Percentiles rank a stretch among this genome's conserved stretches.
Conservation (phyloP, 2,113 vertebrate genomes). For the Pseudopodoces humilis region DNA sequence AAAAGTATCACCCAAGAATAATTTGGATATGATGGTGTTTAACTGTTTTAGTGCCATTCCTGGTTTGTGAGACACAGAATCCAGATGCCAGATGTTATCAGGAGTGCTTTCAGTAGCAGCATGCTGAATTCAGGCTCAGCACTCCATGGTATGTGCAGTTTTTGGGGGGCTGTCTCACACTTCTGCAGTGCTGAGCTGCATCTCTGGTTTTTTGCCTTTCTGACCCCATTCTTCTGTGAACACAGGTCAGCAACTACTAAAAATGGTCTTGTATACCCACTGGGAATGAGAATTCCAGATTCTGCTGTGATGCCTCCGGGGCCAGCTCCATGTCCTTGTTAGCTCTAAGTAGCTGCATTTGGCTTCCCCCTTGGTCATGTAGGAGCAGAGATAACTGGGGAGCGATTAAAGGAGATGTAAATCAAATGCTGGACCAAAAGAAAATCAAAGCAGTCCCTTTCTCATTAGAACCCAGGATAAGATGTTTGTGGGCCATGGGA, state of each 20-base stretch:
- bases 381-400: not conserved
- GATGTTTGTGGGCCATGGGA: not conserved
- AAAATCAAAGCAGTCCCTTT: not conserved
- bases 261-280: not conserved
- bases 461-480: not conserved
- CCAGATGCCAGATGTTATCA: not conserved
- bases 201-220: not conserved
- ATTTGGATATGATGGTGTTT: not conserved
- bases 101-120: not conserved
- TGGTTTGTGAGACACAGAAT: not conserved
- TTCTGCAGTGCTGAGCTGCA: not conserved
- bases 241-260: not conserved
- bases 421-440: not conserved
- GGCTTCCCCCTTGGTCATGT: not conserved
- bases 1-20: fast-evolving
- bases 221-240: not conserved
- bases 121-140: not conserved
- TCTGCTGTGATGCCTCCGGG: not conserved
- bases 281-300: not conserved
- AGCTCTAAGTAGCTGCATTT: not conserved
- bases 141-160: not conserved
- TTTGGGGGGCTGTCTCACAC: not conserved
- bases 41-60: not conserved
- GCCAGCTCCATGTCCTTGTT: not conserved
- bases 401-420: not conserved